These are phyloP conservation scores for Tetrax tetrax DNA, from an alignment of 2,113 vertebrate species.

Conservation along the genomic window DNA sequence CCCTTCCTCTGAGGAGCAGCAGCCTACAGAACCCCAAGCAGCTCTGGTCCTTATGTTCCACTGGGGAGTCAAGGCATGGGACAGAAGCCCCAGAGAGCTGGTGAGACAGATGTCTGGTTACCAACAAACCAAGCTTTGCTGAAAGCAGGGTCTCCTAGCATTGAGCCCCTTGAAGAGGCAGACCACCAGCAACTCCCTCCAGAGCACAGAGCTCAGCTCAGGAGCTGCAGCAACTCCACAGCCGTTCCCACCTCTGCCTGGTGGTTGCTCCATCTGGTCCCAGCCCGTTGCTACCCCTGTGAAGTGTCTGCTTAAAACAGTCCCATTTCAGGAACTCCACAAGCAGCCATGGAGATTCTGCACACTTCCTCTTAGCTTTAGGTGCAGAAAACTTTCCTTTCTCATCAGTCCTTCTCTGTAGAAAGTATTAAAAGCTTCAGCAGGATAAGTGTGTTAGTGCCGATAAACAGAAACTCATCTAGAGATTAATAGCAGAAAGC, in stretches of 20 bases:
- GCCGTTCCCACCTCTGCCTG: neutral
- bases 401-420: neutral
- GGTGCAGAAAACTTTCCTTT: neutral
- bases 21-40: neutral
- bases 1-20: neutral
- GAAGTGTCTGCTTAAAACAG: neutral
- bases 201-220: neutral
- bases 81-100: neutral
- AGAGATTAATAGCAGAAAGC: constrained; percentile 25
- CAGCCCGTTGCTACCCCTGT: neutral
- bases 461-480: neutral
- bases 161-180: neutral
- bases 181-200: neutral
- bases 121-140: neutral
- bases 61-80: neutral
- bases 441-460: neutral
- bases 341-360: neutral
- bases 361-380: neutral
- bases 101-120: neutral
- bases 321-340: neutral
- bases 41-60: neutral
- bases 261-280: neutral
- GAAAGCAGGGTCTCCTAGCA: neutral
- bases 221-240: neutral
- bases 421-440: neutral